Conservation (phyloP, 2,113 vertebrate species). For the Jacana jacana region DNA sequence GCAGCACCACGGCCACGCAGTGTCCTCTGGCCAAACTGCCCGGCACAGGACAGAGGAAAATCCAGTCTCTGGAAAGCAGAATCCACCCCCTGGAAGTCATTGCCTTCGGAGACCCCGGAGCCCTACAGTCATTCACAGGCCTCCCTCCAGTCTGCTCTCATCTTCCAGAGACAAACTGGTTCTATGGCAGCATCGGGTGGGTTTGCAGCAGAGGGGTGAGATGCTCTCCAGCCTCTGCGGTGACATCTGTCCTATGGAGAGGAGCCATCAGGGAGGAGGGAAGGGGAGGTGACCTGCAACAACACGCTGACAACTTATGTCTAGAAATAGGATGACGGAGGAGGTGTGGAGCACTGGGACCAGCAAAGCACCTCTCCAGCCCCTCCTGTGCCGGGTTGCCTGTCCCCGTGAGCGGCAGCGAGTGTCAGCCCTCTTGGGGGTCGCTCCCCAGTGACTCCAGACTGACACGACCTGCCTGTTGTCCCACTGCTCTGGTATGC, state of each 20-base stretch:
- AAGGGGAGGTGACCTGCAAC: background rate
- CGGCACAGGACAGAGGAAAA: background rate
- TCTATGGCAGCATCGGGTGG: background rate
- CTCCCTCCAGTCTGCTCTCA: background rate
- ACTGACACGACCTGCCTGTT: background rate
- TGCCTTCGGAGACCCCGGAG: background rate
- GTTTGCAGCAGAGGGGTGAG: background rate
- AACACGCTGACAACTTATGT: background rate
- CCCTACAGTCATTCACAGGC: background rate
- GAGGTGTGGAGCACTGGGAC: background rate
- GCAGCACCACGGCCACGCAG: background rate
- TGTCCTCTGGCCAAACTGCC: background rate
- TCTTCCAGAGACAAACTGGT: background rate
- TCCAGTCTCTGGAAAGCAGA: background rate
- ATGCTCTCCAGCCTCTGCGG: background rate
- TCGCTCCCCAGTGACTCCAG: background rate
- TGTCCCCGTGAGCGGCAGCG: background rate
- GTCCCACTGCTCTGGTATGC: background rate
- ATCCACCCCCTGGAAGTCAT: background rate
- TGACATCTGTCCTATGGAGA: background rate
- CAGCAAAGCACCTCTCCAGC: background rate
- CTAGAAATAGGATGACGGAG: background rate
- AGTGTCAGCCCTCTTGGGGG: background rate
- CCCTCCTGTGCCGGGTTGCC: background rate
- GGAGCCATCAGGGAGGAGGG: background rate